Evolutionary conservation across 1,140 invertebrate species (phyloP), one percentile per base, ranked within the genome.

Genomic region (Apis dorsata): DNA sequence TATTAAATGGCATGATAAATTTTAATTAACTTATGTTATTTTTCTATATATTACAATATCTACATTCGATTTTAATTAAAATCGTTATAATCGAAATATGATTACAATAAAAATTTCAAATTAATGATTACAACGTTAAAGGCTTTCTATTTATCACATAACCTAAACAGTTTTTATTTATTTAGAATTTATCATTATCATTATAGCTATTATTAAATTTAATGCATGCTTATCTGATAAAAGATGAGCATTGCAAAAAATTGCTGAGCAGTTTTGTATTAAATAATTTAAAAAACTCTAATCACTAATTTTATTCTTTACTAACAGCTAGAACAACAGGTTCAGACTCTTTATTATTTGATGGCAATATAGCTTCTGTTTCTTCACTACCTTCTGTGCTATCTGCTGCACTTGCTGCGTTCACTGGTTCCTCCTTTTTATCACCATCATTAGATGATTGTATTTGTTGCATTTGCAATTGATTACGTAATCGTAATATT

Each of bases 131-230:
- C 84, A 90, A 91, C 68, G 83, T 91, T 89, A 91, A 92, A 92
- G 91, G 91, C 91, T 92, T 77, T 72, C 91, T 85, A 80, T 90
- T 79, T 92, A 92, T 92, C 91, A 92, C 91, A 92, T 90, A 91
- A 92, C 85, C 90, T 90, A 91, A 87, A 92, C 85, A 91, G 79
- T 89, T 89, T 89, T 88, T 85, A 85, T 87, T 89, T 76, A 74
- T 90, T 90, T 88, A 88, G 89, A 91, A 91, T 90, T 76, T 87
- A 81, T 73, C 85, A 88, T 88, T 81, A 81, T 86, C 87, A 70
- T 60, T 86, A 76, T 75, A 86, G 44, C 81, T 90, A 90, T 62
- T 87, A 84, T 71, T 89, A 90, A 90, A 86, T 87, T 91, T 85
- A 89, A 87, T 90, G 81, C 87, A 86, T 85, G 83, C 81, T 89